Evolutionary conservation across 2,888 invertebrate species (phyloP).

Genomic region (Spicauda simplicius): DNA sequence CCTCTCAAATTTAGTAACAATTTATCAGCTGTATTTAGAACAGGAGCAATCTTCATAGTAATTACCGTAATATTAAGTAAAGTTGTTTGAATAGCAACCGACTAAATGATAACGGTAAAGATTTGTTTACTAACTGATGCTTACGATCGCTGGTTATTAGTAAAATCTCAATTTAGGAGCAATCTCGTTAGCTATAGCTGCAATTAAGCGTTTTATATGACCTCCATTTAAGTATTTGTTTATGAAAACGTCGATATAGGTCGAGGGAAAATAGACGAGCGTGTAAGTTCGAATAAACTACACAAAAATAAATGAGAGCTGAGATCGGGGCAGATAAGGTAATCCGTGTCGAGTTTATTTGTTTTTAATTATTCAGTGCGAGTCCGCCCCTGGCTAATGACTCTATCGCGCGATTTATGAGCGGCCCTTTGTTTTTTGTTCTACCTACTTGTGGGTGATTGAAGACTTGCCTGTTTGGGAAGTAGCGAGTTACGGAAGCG

Average conservation of each 20-base stretch:
- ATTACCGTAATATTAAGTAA: background rate
- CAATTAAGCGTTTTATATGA: slow-evolving; percentile 25
- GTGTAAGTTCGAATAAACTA: slow-evolving; percentile 60
- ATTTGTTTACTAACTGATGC: slow-evolving; percentile 15
- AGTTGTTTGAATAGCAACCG: slow-evolving; percentile 10
- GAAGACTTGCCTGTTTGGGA: slow-evolving; percentile 47
- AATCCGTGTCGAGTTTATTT: slow-evolving; percentile 82
- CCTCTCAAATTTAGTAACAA: no score
- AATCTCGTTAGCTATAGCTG: slow-evolving; percentile 21
- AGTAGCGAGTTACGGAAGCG: background rate
- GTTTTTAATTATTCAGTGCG: slow-evolving; percentile 81
- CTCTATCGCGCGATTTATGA: slow-evolving; percentile 81
- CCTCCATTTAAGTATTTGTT: slow-evolving; percentile 35
- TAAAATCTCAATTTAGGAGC: slow-evolving; percentile 15
- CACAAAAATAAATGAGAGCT: slow-evolving; percentile 70
- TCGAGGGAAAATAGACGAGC: slow-evolving; percentile 41
- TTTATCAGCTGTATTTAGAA: background rate
- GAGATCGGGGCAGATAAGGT: slow-evolving; percentile 73
- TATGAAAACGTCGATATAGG: slow-evolving; percentile 21
- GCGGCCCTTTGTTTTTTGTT: slow-evolving; percentile 71
- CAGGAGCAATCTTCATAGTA: background rate
- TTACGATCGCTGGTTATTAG: slow-evolving; percentile 11
- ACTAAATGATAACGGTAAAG: slow-evolving; percentile 20
- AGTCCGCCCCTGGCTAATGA: slow-evolving; percentile 81
- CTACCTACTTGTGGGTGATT: slow-evolving; percentile 63